Percentiles rank a stretch among this genome's conserved stretches.
Evolutionary conservation across 2,888 invertebrate genomes (phyloP).

Genomic region (Druceiella hillmani): DNA sequence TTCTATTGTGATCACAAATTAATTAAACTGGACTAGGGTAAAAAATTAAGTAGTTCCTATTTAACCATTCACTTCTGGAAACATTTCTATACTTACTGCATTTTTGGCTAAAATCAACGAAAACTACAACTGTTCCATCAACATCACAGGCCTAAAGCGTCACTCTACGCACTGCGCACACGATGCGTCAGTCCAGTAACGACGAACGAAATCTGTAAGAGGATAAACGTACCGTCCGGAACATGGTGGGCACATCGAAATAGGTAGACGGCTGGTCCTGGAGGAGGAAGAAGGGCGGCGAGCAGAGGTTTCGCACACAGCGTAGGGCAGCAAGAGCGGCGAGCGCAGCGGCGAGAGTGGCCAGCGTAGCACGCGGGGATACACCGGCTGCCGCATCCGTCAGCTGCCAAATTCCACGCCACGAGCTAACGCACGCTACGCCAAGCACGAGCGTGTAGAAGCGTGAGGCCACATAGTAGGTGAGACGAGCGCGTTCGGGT

Average conservation of each 20-base stretch:
- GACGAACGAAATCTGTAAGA: no score
- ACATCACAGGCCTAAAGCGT: no score
- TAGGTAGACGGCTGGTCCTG: constrained; percentile 72
- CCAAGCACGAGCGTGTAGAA: constrained; percentile 71
- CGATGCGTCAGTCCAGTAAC: no score
- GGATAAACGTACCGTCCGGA: constrained; percentile 66
- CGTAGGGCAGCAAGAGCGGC: constrained; percentile 63
- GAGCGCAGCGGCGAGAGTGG: constrained; percentile 61
- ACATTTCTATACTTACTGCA: no score
- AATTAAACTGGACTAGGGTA: no score
- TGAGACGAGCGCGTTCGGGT: constrained; percentile 63
- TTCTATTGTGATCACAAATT: no score
- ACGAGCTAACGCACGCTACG: constrained; percentile 78
- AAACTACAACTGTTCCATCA: no score
- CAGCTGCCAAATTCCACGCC: constrained; percentile 79
- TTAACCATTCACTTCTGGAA: no score
- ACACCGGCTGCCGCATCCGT: constrained; percentile 67
- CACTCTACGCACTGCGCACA: no score
- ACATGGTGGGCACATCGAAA: constrained; percentile 82
- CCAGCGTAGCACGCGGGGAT: constrained; percentile 52
- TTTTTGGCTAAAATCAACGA: no score
- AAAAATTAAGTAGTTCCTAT: no score
- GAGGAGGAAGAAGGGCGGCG: constrained; percentile 74
- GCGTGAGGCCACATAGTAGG: constrained; percentile 66
- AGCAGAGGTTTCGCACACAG: constrained; percentile 71